These are phyloP conservation scores for Xestia c-nigrum DNA, from an alignment of 2,888 invertebrate genomes.

Conservation along the genomic window DNA sequence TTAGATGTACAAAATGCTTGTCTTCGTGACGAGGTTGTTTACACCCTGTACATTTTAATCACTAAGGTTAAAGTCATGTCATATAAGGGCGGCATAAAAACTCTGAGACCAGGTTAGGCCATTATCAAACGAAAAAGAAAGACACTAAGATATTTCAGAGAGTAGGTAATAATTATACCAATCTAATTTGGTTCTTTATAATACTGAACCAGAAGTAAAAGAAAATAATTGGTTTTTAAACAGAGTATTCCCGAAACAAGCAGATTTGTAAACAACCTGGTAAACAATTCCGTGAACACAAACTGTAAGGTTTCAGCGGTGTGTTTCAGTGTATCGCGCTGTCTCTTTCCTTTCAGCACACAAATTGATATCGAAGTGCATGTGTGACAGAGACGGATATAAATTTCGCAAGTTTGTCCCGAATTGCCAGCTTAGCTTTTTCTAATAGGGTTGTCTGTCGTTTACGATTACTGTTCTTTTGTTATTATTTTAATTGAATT, in stretches of 20 bases:
- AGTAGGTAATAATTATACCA: neutral
- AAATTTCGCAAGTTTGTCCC: slow-evolving; percentile 75
- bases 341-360: slow-evolving; percentile 74
- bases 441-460: slow-evolving; percentile 77
- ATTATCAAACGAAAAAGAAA: too few relatives aligned
- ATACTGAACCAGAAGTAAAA: slow-evolving; percentile 9
- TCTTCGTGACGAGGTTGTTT: too few relatives aligned
- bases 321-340: slow-evolving; percentile 66
- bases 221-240: slow-evolving; percentile 36
- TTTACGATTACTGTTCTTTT: slow-evolving; percentile 26
- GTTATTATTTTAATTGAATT: slow-evolving; percentile 27
- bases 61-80: too few relatives aligned
- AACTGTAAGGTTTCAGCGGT: slow-evolving; percentile 60
- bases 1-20: too few relatives aligned
- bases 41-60: too few relatives aligned
- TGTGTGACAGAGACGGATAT: slow-evolving; percentile 80
- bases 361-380: slow-evolving; percentile 77
- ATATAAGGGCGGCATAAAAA: too few relatives aligned
- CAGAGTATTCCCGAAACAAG: slow-evolving; percentile 30
- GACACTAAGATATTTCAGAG: too few relatives aligned
- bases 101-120: too few relatives aligned
- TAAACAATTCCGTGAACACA: slow-evolving; percentile 53
- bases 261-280: slow-evolving; percentile 51
- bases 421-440: slow-evolving; percentile 73
- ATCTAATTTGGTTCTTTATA: neutral